These are phyloP conservation scores for Siniperca knerii DNA, from an alignment of 2,113 vertebrate species.

Conservation along the genomic window DNA sequence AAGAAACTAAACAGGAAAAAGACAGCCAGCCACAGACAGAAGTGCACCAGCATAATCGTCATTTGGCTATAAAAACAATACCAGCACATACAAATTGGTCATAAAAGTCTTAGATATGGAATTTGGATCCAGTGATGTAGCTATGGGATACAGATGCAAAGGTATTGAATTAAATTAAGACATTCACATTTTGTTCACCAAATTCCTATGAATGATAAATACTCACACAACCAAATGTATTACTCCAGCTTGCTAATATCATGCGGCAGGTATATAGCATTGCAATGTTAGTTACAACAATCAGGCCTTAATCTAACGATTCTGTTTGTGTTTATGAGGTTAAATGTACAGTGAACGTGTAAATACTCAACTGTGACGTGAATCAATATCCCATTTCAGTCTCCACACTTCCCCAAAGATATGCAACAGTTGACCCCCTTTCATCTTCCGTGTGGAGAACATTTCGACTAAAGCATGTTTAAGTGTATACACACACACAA, in stretches of 20 bases:
- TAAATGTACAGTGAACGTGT: constrained; percentile 23
- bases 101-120: constrained; percentile 28
- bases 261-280: constrained; percentile 59
- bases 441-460: constrained; percentile 1
- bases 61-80: constrained; percentile 59
- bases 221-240: constrained; percentile 22
- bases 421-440: constrained; percentile 13
- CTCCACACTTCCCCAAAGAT: neutral
- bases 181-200: constrained; percentile 66
- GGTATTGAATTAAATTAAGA: constrained; percentile 43
- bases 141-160: constrained; percentile 43
- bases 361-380: constrained; percentile 15
- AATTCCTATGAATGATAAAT: constrained; percentile 32
- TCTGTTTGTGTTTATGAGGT: constrained; percentile 18
- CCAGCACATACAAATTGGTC: constrained; percentile 43
- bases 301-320: constrained; percentile 37
- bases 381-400: neutral
- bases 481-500: neutral
- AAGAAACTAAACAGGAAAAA: constrained; percentile 62
- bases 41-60: constrained; percentile 37
- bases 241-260: constrained; percentile 31
- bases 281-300: constrained; percentile 22
- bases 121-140: constrained; percentile 65
- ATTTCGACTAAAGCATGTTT: constrained; percentile 12
- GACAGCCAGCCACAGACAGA: constrained; percentile 45